These are phyloP conservation scores for Acrobasis repandana DNA, from an alignment of 2,888 invertebrate genomes.

Conservation along the genomic window DNA sequence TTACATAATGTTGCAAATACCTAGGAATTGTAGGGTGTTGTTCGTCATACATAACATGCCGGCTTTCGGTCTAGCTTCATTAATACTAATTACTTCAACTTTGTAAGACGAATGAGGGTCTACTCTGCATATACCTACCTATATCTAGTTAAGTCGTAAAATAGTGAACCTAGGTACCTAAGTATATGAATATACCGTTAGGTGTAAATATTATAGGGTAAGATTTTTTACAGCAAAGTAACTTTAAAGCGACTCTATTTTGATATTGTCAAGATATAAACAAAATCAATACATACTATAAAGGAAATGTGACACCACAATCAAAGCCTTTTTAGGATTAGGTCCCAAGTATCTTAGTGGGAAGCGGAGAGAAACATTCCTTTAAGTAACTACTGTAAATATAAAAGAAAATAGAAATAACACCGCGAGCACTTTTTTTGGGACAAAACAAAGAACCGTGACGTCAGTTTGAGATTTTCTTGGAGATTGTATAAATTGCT, in stretches of 20 bases:
- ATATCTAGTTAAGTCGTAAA: too few species aligned
- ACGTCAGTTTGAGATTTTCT: background rate
- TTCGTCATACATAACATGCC: background rate
- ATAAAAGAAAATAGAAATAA: constrained; percentile 22
- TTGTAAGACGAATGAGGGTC: background rate
- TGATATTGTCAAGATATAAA: background rate
- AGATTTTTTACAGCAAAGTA: background rate
- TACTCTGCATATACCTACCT: too few species aligned
- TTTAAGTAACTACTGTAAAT: constrained; percentile 33
- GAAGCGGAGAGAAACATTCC: constrained; percentile 23
- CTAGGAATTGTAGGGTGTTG: too few species aligned
- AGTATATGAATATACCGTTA: background rate
- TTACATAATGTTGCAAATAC: background rate
- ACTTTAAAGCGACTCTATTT: background rate
- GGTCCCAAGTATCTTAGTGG: background rate
- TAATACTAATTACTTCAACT: background rate
- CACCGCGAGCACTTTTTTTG: background rate
- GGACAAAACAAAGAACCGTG: background rate
- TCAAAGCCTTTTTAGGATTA: constrained; percentile 20
- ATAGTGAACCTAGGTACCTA: background rate
- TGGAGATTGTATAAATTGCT: background rate
- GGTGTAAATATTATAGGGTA: background rate
- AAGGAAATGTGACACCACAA: background rate
- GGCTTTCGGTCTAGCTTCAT: background rate
- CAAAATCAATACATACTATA: background rate